Conservation (phyloP, 2,113 vertebrate genomes). For the Sula dactylatra region DNA sequence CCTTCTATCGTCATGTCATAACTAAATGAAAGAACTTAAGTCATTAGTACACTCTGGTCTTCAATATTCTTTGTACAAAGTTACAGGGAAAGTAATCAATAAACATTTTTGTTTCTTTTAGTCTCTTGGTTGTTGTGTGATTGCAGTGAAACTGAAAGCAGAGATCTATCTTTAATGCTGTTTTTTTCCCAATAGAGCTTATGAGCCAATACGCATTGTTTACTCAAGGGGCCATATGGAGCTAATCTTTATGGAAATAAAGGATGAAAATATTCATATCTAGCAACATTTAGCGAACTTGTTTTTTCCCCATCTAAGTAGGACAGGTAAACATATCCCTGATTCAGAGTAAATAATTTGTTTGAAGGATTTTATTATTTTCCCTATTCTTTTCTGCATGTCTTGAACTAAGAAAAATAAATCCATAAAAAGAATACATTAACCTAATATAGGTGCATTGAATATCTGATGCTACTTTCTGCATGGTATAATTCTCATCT, state of each 20-base stretch:
- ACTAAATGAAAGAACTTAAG: slow-evolving; percentile 23
- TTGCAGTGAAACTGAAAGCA: slow-evolving; percentile 64
- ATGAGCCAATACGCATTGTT: slow-evolving; percentile 36
- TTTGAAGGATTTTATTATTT: slow-evolving; percentile 66
- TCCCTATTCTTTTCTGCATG: slow-evolving; percentile 13
- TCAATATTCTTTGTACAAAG: slow-evolving; percentile 49
- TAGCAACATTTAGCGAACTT: slow-evolving; percentile 66
- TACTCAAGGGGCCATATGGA: slow-evolving; percentile 52
- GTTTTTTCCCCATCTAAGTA: slow-evolving; percentile 63
- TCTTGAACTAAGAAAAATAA: slow-evolving; percentile 57
- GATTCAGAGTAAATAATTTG: slow-evolving; percentile 68
- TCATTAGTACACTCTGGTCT: slow-evolving; percentile 20
- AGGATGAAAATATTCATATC: slow-evolving; percentile 72
- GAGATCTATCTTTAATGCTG: slow-evolving; percentile 39
- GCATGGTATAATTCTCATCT: slow-evolving; percentile 31
- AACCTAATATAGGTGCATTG: slow-evolving; percentile 62
- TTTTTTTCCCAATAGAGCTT: slow-evolving; percentile 10
- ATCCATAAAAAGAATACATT: slow-evolving; percentile 68
- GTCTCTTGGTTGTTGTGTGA: slow-evolving; percentile 48
- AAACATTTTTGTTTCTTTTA: slow-evolving; percentile 67
- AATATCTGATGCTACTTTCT: slow-evolving; percentile 50
- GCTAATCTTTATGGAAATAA: slow-evolving; percentile 76
- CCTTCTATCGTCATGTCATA: background rate
- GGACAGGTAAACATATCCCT: slow-evolving; percentile 65
- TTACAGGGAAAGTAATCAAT: slow-evolving; percentile 72